Evolutionary conservation across 2,113 vertebrate genomes (phyloP), one percentile per base, ranked within the genome.

Genomic region (Delphinus delphis): DNA sequence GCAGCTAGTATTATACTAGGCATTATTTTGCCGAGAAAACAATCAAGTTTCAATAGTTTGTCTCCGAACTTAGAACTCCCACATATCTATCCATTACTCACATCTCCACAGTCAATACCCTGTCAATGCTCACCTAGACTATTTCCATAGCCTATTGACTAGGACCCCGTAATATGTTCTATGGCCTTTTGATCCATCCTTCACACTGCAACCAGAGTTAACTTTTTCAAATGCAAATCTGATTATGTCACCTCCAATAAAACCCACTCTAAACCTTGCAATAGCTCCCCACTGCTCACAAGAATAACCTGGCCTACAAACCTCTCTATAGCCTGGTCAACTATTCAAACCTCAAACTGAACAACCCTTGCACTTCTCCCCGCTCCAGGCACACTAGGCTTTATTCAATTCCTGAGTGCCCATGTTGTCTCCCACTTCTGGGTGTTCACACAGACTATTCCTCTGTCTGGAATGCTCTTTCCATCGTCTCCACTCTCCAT

Each of bases 11-110:
- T 70, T 65, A 41, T 9, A 85, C 4, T 5, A 33, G 53, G 18
- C 18, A 70, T 88, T 94, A 71, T 76, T 93, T 96, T 79, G n/a
- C 2, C n/a, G 65, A 65, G 50, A 82, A 73, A 90, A 33, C 2
- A 25, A 36, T 44, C 17, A 80, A 25, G 7, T 84, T 80, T 95
- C 50, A 55, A 6, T 47, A 81, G 76, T 93, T 67, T n/a, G 44
- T 87, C 76, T 92, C 60, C 14, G 31, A 53, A 38, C 67, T 96
- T 58, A 53, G 33, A 74, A 79, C 36, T 76, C 1, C 7, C 23
- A n/a, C 0, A 1, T 65, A 36, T 44, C n/a, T 90, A 44, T 60
- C 9, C 23, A 33, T 38, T 58, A 74, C 12, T 80, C 47, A 50
- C 10, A 33, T 63, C 36, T 77, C 33, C 38, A 41, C 4, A 47